Percentiles rank a stretch among this genome's conserved stretches.
phyloP scores from a whole-genome alignment of 2,797 vertebrate species.

The Aulostomus chinensis region DNA sequence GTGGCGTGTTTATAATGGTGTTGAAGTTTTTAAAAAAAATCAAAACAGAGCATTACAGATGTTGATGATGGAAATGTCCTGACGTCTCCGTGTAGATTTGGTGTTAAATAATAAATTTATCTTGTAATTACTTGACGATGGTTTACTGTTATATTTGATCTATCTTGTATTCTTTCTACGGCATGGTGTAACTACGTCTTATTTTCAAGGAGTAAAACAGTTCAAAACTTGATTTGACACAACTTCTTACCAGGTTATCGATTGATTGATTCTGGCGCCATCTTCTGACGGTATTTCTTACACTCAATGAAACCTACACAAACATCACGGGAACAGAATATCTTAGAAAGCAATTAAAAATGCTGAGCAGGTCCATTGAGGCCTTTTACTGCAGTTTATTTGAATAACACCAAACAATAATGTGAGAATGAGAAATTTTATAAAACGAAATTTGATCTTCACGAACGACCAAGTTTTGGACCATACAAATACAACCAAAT shows the following conservation, averaged over 20 bases:
- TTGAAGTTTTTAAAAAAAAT: too few relatives aligned
- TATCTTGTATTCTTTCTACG: not conserved
- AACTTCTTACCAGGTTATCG: slow-evolving; percentile 56
- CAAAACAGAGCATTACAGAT: too few relatives aligned
- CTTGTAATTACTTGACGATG: not conserved
- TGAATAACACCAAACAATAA: too few relatives aligned
- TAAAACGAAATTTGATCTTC: not conserved
- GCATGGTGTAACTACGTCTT: not conserved
- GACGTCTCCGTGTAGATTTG: too few relatives aligned
- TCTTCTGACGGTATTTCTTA: slow-evolving; percentile 47
- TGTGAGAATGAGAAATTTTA: rapidly evolving
- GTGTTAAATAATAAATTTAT: not conserved
- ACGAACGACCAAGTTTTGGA: too few relatives aligned
- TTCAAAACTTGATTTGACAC: slow-evolving; percentile 44
- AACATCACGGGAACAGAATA: too few relatives aligned
- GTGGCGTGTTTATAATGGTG: too few relatives aligned
- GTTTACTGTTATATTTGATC: not conserved
- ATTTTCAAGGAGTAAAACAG: not conserved
- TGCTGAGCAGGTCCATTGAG: too few relatives aligned
- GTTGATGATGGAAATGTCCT: too few relatives aligned
- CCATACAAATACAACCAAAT: rapidly evolving
- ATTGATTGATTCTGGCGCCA: slow-evolving; percentile 52
- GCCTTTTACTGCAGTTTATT: too few relatives aligned
- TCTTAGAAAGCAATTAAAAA: too few relatives aligned
- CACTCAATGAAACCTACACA: too few relatives aligned